Evolutionary conservation across 2,888 invertebrate species (phyloP), one percentile per base, ranked within the genome.

Genomic region (Caenorhabditis drosophilae): DNA sequence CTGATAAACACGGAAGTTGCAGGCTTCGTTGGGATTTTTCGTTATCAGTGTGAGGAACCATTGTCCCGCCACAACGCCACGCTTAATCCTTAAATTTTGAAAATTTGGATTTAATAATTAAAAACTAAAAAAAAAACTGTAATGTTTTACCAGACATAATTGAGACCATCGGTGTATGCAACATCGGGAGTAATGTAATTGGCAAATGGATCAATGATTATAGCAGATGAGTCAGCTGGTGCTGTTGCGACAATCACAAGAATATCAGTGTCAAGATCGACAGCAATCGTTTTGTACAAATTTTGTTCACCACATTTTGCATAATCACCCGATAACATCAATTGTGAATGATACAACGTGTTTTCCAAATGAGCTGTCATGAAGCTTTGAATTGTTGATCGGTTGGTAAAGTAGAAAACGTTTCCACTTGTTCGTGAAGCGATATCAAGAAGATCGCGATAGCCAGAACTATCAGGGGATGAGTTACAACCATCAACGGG

Each of bases 271-370:
- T 54, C 52, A 6, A 38, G 42, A 36, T 75, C 75, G 38, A 73
- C 42, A 22, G 70, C 50, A 40, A 73, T 36, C 2, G 72, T 34
- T 35, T 70, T 54, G 53, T 64, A 71, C 3, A 41, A 16, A 26
- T 63, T 70, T 48, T 71, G 73, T 23, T 49, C 51, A 31, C 45
- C 41, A 35, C 76, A 76, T 45, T 54, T 60, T 22, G 44, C 48
- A 51, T 67, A 59, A 47, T 77, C 77, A 26, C 66, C 67, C 6
- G 70, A 66, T n/a, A 73, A 67, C 40, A 74, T 23, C 2, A 75
- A 42, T 46, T 77, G 77, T 1, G 74, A 59, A 31, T 68, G 71
- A 59, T 67, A 75, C 44, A 73, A 42, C 3, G 73, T 75, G 48
- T 55, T 51, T 11, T 34, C n/a, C 61, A 74, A 60, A 49, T 76